Evolutionary conservation across 2,888 invertebrate genomes (phyloP).

Genomic region (Spilarctia lutea): DNA sequence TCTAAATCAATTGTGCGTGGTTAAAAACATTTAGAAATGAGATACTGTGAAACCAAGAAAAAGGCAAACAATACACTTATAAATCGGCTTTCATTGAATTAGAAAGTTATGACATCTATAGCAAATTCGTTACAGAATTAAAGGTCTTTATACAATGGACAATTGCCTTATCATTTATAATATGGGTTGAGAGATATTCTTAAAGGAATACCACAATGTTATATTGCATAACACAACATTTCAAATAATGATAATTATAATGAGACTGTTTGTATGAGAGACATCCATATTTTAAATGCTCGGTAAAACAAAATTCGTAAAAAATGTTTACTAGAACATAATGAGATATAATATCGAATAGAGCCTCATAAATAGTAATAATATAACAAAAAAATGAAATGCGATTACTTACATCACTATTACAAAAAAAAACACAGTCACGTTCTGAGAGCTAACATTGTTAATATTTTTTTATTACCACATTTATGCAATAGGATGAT

Average conservation of each 20-base stretch:
- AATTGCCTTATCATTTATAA: slow-evolving; percentile 19
- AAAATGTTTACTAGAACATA: neutral
- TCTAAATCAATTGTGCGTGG: slow-evolving; percentile 47
- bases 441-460: neutral
- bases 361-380: neutral
- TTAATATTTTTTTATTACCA: neutral
- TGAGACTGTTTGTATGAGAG: neutral
- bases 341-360: neutral
- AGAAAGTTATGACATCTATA: slow-evolving; percentile 55
- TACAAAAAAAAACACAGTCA: neutral
- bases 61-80: slow-evolving; percentile 60
- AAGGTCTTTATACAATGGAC: slow-evolving; percentile 19
- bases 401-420: neutral
- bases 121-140: slow-evolving; percentile 30
- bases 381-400: neutral
- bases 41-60: slow-evolving; percentile 54
- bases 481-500: neutral
- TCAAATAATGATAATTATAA: neutral
- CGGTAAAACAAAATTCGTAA: neutral
- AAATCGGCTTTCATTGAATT: slow-evolving; percentile 54
- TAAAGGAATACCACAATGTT: neutral
- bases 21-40: slow-evolving; percentile 32
- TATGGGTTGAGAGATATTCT: neutral
- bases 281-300: neutral
- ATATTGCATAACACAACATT: neutral